Evolutionary conservation across 2,113 vertebrate species (phyloP), one percentile per base, ranked within the genome.

Genomic region (Ellobius talpinus): DNA sequence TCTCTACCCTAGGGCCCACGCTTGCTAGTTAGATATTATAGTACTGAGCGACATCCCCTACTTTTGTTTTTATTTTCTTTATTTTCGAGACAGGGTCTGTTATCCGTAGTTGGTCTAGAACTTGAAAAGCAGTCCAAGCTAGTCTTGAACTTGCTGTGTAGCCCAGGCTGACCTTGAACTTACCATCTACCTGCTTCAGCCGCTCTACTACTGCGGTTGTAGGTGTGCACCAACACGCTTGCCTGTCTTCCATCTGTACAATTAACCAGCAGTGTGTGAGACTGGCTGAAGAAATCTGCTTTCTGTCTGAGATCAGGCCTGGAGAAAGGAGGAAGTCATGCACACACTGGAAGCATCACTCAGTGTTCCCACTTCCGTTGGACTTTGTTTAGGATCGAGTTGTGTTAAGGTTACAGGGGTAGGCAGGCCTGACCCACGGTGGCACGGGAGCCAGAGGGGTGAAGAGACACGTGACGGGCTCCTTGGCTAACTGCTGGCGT

Each of bases 331-430:
- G 23, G 66, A 89, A 78, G 65, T 77, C 81, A 81, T 45, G 5
- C 24, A 90, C 55, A 10, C 17, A 39, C 29, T 63, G 81, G 58
- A 79, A 90, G 12, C 6, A 0, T 66, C 77, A 31, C 76, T 92
- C 16, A 58, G 31, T 2, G 24, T 11, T 76, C 84, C 3, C 66
- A 26, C 45, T 58, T 78, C 47, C 10, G 3, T 0, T 52, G 70
- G 33, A 82, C 39, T 85, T 70, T n/a, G 33, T 91, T 79, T 96
- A 81, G 39, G 33, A 90, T 65, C n/a, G 81, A 31, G 47, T 90
- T 93, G 87, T 65, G 36, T 86, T 9, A 1, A 89, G 72, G 31
- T 86, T 63, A 26, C 63, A 58, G 45, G 66, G 82, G 5, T 23
- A 17, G 72, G 21, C 23, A 76, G 61, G 1, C 39, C 90, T 23